Percentiles rank a stretch among this genome's conserved stretches.
phyloP scores from a whole-genome alignment of 1,140 invertebrate genomes.

The Stegodyphus dumicola region DNA sequence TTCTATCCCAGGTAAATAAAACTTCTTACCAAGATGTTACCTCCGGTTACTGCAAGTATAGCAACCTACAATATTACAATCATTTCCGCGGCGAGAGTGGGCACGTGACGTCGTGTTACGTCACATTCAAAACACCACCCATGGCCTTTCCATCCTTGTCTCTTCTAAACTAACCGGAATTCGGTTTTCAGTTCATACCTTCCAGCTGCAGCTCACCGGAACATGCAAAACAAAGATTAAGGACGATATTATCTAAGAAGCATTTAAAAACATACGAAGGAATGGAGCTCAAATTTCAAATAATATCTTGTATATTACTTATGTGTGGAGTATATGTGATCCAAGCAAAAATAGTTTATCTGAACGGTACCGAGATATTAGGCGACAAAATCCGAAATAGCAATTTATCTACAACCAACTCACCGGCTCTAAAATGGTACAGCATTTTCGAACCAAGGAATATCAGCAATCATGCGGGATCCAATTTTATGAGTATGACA shows the following conservation, averaged over 20 bases:
- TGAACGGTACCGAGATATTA: constrained; percentile 41
- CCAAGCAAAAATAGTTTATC: constrained; percentile 31
- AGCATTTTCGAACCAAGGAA: constrained; percentile 42
- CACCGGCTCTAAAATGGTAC: constrained; percentile 9
- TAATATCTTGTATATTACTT: neutral
- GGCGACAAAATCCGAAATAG: neutral
- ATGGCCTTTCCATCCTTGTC: neutral
- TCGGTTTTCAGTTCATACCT: constrained; percentile 14
- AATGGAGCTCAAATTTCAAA: neutral
- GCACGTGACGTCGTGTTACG: constrained; percentile 18
- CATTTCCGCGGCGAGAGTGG: constrained; percentile 21
- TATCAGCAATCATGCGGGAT: constrained; percentile 50
- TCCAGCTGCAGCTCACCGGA: neutral
- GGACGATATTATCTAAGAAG: neutral
- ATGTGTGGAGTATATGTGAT: too few relatives aligned
- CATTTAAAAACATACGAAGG: neutral
- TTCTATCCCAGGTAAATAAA: too few relatives aligned
- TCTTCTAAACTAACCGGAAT: constrained; percentile 31
- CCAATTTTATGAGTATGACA: neutral
- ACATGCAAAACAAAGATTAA: neutral
- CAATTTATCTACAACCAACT: neutral
- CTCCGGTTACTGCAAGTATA: too few relatives aligned
- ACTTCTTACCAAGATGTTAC: too few relatives aligned
- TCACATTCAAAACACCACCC: constrained; percentile 13
- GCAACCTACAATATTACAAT: neutral